These are phyloP conservation scores for Poeciliopsis gracilis DNA, from an alignment of 2,797 vertebrate species.

Conservation along the genomic window DNA sequence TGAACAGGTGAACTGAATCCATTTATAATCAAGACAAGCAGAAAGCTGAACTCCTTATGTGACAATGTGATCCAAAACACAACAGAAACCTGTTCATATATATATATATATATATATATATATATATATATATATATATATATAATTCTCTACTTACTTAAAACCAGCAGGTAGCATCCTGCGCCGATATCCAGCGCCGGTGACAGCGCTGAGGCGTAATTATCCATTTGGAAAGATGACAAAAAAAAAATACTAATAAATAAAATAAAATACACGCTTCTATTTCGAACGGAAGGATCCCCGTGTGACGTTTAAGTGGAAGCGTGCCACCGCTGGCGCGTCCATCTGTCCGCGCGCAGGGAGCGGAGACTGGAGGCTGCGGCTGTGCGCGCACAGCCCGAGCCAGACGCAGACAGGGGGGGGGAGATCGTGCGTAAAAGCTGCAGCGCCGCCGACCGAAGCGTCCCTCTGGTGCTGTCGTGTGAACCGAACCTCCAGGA, in stretches of 20 bases:
- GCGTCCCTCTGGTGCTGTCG: background rate
- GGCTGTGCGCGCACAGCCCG: background rate
- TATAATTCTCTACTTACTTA: conserved; percentile 64
- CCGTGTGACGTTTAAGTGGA: conserved; percentile 2
- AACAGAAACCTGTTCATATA: background rate
- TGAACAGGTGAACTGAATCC: background rate
- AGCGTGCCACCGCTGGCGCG: conserved; percentile 22
- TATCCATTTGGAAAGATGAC: conserved; percentile 64
- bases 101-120: background rate
- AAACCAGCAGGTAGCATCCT: conserved; percentile 72
- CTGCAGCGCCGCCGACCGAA: conserved; percentile 7
- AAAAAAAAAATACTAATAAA: background rate
- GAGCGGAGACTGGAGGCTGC: conserved; percentile 7
- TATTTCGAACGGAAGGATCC: background rate
- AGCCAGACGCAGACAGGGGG: conserved; percentile 7
- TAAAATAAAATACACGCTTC: background rate
- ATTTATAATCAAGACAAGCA: too few relatives aligned
- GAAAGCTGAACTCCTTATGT: background rate
- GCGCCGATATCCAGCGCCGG: conserved; percentile 74
- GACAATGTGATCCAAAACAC: background rate
- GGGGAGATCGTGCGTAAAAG: conserved; percentile 15
- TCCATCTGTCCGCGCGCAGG: conserved; percentile 38
- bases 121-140: background rate
- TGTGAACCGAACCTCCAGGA: background rate
- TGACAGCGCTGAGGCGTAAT: conserved; percentile 73